Evolutionary conservation across 2,888 invertebrate species (phyloP).

Genomic region (Melinaea menophilus): DNA sequence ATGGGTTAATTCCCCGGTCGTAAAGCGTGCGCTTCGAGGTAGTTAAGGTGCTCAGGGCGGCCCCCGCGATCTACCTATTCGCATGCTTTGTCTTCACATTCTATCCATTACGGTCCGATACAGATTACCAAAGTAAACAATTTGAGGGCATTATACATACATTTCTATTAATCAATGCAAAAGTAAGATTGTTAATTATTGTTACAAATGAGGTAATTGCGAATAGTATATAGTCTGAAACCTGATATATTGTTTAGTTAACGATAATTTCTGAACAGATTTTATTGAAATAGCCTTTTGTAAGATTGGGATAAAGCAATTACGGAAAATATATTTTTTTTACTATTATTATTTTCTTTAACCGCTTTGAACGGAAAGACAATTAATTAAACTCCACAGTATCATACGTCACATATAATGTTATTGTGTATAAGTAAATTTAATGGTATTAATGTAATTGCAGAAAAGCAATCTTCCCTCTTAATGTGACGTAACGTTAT

Average conservation of each 20-base stretch:
- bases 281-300: constrained; percentile 79
- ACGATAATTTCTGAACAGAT: constrained; percentile 77
- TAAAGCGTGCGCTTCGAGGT: constrained; percentile 72
- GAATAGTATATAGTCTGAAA: constrained; percentile 58
- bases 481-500: constrained; percentile 6
- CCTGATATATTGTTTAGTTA: constrained; percentile 74
- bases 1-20: constrained; percentile 78
- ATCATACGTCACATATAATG: too few relatives aligned
- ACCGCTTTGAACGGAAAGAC: not conserved
- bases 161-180: not conserved
- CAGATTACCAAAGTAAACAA: constrained; percentile 2
- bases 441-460: not conserved
- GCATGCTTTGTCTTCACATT: constrained; percentile 21
- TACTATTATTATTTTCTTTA: constrained; percentile 31
- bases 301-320: constrained; percentile 75
- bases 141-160: not conserved
- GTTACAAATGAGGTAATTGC: constrained; percentile 53
- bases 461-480: not conserved
- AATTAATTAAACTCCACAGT: too few relatives aligned
- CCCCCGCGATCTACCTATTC: constrained; percentile 18
- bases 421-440: not conserved
- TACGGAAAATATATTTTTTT: constrained; percentile 64
- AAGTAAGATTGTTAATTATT: not conserved
- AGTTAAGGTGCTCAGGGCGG: constrained; percentile 67
- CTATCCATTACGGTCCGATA: constrained; percentile 12